A percentile compares a stretch with the other conserved stretches of the same genome.
Conservation (phyloP, 2,113 vertebrate genomes). For the Phocoena sinus region DNA sequence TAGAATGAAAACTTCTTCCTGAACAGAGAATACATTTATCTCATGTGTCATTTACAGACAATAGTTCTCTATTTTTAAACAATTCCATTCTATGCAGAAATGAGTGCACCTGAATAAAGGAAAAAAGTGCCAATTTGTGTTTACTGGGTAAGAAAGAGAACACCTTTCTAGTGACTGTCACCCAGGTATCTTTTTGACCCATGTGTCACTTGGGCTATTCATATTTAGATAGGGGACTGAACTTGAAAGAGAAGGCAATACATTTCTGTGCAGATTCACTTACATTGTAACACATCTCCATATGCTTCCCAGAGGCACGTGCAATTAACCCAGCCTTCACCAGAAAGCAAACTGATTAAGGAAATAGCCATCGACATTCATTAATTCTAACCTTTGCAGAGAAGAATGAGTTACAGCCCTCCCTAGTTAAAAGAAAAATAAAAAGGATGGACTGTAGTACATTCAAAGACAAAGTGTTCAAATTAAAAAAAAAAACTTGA, state of each 20-base stretch:
- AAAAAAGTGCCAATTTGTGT: not conserved
- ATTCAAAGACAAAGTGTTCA: not conserved
- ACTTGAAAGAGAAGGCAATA: not conserved
- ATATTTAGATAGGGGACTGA: not conserved
- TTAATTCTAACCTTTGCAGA: conserved; percentile 4
- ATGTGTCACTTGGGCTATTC: not conserved
- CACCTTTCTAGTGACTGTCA: not conserved
- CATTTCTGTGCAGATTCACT: not conserved
- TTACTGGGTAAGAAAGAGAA: not conserved
- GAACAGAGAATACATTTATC: not conserved
- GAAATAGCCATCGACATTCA: not conserved
- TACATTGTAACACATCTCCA: not conserved
- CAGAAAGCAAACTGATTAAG: conserved; percentile 8
- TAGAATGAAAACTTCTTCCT: not conserved
- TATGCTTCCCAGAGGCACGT: not conserved
- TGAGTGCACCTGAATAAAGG: not conserved
- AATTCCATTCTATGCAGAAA: not conserved
- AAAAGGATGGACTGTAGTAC: not conserved
- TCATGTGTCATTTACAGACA: not conserved
- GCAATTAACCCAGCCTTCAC: not conserved
- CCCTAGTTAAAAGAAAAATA: not conserved
- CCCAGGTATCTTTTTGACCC: not conserved
- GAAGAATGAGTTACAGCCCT: not conserved
- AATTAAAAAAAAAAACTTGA: not conserved
- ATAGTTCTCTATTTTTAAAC: not conserved